These are phyloP conservation scores for Sphaerodactylus townsendi DNA, from an alignment of 2,113 vertebrate genomes.

Conservation along the genomic window DNA sequence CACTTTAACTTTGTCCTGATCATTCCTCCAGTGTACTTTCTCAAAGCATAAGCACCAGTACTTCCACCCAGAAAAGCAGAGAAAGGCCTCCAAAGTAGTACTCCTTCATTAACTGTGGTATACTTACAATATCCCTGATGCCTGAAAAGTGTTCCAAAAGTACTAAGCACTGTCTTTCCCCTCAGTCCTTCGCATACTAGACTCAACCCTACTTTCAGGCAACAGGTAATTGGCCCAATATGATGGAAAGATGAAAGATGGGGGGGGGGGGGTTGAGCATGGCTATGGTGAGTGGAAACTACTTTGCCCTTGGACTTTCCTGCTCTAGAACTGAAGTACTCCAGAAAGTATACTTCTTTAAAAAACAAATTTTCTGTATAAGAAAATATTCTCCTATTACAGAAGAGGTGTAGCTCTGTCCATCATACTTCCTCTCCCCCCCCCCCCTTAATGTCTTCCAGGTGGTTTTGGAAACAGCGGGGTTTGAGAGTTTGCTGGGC, in stretches of 20 bases:
- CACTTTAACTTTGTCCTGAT: no score
- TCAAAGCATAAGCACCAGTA: background rate
- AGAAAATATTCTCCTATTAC: background rate
- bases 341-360: background rate
- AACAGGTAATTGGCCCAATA: background rate
- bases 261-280: background rate
- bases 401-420: accelerated
- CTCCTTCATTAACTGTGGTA: background rate
- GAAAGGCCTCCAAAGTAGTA: background rate
- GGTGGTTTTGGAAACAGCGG: conserved; percentile 70
- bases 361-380: no score
- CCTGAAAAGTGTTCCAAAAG: background rate
- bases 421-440: background rate
- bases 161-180: background rate
- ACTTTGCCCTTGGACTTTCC: background rate
- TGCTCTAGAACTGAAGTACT: background rate
- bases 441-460: background rate
- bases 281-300: background rate
- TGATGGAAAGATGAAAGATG: background rate
- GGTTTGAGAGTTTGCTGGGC: conserved; percentile 61
- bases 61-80: background rate
- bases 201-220: background rate
- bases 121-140: background rate
- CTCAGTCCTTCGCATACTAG: background rate
- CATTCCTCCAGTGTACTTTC: background rate